Evolutionary conservation across 2,113 vertebrate genomes (phyloP), one percentile per base, ranked within the genome.

Genomic region (Xyliphius kryptos): DNA sequence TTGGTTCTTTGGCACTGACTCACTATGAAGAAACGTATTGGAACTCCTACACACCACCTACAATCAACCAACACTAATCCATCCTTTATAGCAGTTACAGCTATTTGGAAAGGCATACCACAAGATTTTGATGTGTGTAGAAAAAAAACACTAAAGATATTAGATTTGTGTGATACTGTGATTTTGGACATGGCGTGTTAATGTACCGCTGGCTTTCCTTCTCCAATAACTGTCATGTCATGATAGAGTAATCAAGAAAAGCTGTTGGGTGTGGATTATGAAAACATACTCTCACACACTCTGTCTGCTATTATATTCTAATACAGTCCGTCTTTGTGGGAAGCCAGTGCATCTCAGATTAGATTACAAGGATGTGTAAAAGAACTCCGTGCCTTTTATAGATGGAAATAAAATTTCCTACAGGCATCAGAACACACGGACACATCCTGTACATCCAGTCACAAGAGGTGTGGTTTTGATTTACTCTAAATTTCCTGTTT

Each of bases 401-500:
- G n/a, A 15, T 54, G 46, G 1, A n/a, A 47, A 17, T 50, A 58
- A 32, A 43, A 58, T 52, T 52, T 21, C 56, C 13, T 16, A 36
- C 38, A 44, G 54, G 14, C 15, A 15, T 44, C n/a, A 21, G 10
- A 46, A 15, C 14, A 26, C 37, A 20, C 9, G 7, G 6, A 1
- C 6, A 58, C 6, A 2, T 38, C 52, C 52, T 10, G 14, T 13
- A 57, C 41, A 10, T 36, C n/a, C n/a, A n/a, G n/a, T n/a, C 20
- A 47, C 21, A 14, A 4, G 3, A 32, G n/a, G 26, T 17, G 46
- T 40, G 21, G 15, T 10, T n/a, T 54, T 19, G 2, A 4, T 20
- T 32, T 16, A 32, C 61, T 53, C 49, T 64, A 26, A 20, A 16
- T 62, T 44, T 61, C 7, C 52, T 67, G 48, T 52, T 51, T n/a